These are phyloP conservation scores for Jordanella pulchra DNA, from an alignment of 2,797 vertebrate genomes.

Conservation along the genomic window DNA sequence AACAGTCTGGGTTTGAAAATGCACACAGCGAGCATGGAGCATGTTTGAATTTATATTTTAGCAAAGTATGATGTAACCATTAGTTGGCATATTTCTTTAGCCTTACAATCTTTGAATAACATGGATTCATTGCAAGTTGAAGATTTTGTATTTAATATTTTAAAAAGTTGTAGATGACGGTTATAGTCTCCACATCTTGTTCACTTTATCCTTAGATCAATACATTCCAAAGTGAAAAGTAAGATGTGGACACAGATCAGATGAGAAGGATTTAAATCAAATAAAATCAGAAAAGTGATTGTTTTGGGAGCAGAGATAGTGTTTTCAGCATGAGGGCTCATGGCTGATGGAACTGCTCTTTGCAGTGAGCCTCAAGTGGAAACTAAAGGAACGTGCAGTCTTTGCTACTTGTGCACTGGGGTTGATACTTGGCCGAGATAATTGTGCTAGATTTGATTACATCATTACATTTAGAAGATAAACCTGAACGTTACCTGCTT, in stretches of 20 bases:
- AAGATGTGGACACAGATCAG: background rate
- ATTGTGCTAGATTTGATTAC: background rate
- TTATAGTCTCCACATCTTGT: background rate
- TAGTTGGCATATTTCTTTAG: background rate
- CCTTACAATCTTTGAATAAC: background rate
- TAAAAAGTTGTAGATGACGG: background rate
- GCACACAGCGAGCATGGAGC: background rate
- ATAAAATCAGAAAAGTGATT: background rate
- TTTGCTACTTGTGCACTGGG: background rate
- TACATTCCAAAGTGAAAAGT: background rate
- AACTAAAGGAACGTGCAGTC: background rate
- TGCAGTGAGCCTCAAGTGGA: constrained; percentile 1
- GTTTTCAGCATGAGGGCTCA: background rate
- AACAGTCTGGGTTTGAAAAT: background rate
- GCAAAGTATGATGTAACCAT: background rate
- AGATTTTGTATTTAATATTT: background rate
- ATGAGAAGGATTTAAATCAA: background rate
- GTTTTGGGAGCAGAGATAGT: background rate
- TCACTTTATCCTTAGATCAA: background rate
- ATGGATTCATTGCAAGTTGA: background rate
- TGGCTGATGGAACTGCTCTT: background rate
- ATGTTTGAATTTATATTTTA: background rate
- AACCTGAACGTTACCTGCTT: background rate
- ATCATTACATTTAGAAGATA: background rate
- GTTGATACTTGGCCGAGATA: background rate